Base-by-base conservation (phyloP, 2,113 vertebrate genomes). In the Ellobius talpinus region DNA sequence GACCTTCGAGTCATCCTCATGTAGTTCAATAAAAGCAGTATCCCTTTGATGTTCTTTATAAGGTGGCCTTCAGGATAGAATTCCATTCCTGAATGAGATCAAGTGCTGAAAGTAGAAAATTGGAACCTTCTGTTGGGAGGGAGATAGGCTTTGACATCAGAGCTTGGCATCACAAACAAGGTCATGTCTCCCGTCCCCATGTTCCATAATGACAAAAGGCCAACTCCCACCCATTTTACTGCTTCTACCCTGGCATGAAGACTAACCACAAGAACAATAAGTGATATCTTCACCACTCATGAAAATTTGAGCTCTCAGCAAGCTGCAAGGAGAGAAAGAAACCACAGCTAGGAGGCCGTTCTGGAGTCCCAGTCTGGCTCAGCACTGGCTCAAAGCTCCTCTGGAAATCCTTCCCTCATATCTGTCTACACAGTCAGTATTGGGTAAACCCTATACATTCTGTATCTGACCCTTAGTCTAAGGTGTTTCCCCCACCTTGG, bases 51-150 rank as follows among this genome's bases (percentile, higher is more conserved):
- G 50, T 86, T 58, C n/a, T 87, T 73, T 73, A 33, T 89, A 70
- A 23, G 9, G 23, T 66, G 19, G 45, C 36, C 68, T 97, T 82
- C 17, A 1, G 52, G 45, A 65, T 73, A 50, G 23, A 72, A 52
- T 91, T 94, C 86, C 89, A 81, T n/a, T 85, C 74, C 26, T 87
- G 92, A 84, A 81, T 39, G 45, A 89, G 45, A 92, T 86, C 85
- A 70, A 89, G 88, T 92, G 29, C 45, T 90, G 39, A 96, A 92
- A 82, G 90, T 63, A 73, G 58, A 89, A 95, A 95, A 65, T 72
- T 78, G 63, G 42, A 97, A 94, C 84, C 78, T 77, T 91, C 88
- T 82, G 50, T 72, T 61, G 79, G n/a, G 76, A 55, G 26, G 42
- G 19, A 23, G 33, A 50, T 23, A 63, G 17, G 47, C 84, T 90